Conservation (phyloP, 2,113 vertebrate genomes). For the Caretta caretta region DNA sequence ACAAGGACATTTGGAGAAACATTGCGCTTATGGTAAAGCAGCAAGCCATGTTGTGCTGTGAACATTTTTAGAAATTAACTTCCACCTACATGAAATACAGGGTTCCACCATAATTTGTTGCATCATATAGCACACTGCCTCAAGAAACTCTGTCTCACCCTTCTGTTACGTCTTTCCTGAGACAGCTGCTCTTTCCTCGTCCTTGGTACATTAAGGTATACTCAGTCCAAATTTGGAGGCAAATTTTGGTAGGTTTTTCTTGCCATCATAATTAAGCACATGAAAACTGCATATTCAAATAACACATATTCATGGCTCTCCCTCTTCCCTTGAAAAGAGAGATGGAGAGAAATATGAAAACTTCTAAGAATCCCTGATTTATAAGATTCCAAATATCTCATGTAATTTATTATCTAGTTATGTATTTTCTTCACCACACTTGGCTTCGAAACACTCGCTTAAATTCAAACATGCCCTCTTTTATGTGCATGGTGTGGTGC, state of each 20-base stretch:
- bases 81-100: neutral
- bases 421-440: slow-evolving; percentile 63
- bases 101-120: neutral
- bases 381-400: slow-evolving; percentile 37
- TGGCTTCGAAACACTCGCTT: slow-evolving; percentile 50
- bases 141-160: neutral
- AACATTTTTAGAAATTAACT: neutral
- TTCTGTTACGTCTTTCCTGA: neutral
- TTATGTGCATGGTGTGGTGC: slow-evolving; percentile 18
- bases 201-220: neutral
- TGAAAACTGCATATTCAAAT: slow-evolving; percentile 27
- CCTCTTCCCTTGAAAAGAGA: slow-evolving; percentile 12
- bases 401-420: slow-evolving; percentile 46
- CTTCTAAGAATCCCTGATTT: slow-evolving; percentile 26
- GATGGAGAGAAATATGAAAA: neutral
- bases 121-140: neutral
- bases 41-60: neutral
- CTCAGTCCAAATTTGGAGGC: neutral
- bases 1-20: slow-evolving; percentile 44
- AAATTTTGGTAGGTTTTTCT: slow-evolving; percentile 26
- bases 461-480: slow-evolving; percentile 40
- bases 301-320: slow-evolving; percentile 10
- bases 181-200: neutral
- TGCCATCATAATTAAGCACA: slow-evolving; percentile 25
- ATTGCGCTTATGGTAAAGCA: neutral